A percentile compares a stretch with the other conserved stretches of the same genome.
phyloP scores from a whole-genome alignment of 2,113 vertebrate genomes.

The Gasterosteus nipponicus region DNA sequence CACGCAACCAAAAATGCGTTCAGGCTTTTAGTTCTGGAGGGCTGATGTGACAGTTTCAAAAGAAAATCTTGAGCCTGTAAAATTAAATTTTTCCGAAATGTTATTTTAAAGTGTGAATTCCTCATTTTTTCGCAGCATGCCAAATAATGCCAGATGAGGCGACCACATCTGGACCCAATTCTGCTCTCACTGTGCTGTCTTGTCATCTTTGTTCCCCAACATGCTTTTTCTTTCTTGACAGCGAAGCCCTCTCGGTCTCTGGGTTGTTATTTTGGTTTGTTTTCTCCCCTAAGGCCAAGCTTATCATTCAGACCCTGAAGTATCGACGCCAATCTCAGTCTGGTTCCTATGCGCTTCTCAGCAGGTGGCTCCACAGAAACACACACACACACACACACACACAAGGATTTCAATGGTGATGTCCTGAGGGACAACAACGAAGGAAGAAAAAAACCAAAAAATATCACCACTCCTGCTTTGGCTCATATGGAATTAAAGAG shows the following conservation, averaged over 20 bases:
- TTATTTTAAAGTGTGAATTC: neutral
- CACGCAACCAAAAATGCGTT: neutral
- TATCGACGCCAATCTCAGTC: slow-evolving; percentile 68
- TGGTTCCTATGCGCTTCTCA: slow-evolving; percentile 63
- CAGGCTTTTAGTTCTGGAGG: neutral
- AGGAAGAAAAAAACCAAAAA: slow-evolving; percentile 37
- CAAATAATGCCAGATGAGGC: slow-evolving; percentile 1
- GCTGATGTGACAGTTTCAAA: neutral
- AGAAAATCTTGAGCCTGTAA: neutral
- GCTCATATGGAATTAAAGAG: slow-evolving; percentile 67
- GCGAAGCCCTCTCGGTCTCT: slow-evolving; percentile 37
- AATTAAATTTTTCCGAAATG: neutral
- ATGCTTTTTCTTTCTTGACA: slow-evolving; percentile 44
- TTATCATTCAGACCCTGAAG: slow-evolving; percentile 75
- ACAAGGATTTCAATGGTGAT: slow-evolving; percentile 27
- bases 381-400: slow-evolving; percentile 15
- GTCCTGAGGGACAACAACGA: slow-evolving; percentile 54
- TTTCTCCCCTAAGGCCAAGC: slow-evolving; percentile 70
- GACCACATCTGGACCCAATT: neutral
- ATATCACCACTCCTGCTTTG: slow-evolving; percentile 38
- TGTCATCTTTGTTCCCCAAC: slow-evolving; percentile 54
- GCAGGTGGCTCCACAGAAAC: slow-evolving; percentile 68
- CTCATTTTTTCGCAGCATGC: neutral
- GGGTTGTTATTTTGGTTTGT: slow-evolving; percentile 73
- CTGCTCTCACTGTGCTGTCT: slow-evolving; percentile 15